Conservation (phyloP, 92 coral and sea anemone genomes). For the Phenganax stokvisi region DNA sequence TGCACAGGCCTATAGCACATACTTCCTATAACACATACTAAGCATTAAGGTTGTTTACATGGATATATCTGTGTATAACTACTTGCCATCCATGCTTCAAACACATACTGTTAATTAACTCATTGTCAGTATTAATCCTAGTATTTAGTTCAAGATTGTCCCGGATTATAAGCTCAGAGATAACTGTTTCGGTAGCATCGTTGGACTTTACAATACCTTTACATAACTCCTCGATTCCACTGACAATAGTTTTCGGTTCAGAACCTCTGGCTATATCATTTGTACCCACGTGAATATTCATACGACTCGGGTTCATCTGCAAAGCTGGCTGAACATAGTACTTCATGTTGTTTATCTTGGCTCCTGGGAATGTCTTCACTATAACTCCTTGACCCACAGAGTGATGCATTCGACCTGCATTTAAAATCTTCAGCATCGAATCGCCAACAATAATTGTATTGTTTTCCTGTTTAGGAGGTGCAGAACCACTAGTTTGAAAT, state of each 20-base stretch:
- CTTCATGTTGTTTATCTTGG: background rate
- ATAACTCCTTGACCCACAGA: background rate
- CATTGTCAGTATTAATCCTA: no score
- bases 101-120: no score
- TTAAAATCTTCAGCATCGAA: background rate
- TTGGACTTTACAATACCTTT: background rate
- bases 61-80: background rate
- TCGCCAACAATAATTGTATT: background rate
- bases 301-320: background rate
- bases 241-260: background rate
- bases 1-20: no score
- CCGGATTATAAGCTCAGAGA: no score
- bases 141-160: no score
- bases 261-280: background rate
- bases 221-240: background rate
- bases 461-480: background rate
- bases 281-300: background rate
- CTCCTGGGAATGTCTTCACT: background rate
- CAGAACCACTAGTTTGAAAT: no score
- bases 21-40: no score
- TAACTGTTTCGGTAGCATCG: background rate
- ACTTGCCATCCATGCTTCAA: background rate
- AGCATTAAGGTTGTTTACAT: background rate
- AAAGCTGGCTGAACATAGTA: background rate
- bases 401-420: background rate